Percentiles rank a stretch among this genome's conserved stretches.
Conservation (phyloP, 2,888 invertebrate genomes). For the Melinaea marsaeus region DNA sequence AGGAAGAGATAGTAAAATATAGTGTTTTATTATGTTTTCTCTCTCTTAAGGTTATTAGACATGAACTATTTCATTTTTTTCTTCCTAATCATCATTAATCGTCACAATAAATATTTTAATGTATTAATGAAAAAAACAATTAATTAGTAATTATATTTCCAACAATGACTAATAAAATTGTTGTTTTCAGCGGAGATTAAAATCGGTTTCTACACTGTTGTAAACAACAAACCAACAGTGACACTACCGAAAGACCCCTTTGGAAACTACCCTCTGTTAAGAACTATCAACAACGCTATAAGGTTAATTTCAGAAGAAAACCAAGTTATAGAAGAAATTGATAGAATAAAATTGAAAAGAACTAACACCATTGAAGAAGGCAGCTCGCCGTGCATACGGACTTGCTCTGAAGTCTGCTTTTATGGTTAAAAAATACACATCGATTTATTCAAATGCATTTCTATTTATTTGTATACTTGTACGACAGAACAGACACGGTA, state of each 20-base stretch:
- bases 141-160: no score
- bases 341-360: slow-evolving; percentile 50
- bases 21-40: no score
- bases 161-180: neutral
- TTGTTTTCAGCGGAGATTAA: slow-evolving; percentile 19
- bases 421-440: slow-evolving; percentile 8
- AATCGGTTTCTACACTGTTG: slow-evolving; percentile 4
- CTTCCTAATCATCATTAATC: no score
- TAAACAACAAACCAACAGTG: slow-evolving; percentile 5
- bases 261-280: slow-evolving; percentile 83
- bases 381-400: slow-evolving; percentile 16
- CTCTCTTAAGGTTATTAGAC: no score
- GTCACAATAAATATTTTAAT: no score
- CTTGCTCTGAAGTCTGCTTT: slow-evolving; percentile 21
- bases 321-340: slow-evolving; percentile 69
- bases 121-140: no score
- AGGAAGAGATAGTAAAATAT: no score
- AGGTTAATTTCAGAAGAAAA: slow-evolving; percentile 73
- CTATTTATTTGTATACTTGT: neutral
- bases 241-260: slow-evolving; percentile 37
- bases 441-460: neutral
- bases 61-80: no score
- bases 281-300: slow-evolving; percentile 83
- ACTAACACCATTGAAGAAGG: slow-evolving; percentile 64
- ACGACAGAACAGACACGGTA: no score